Base-by-base conservation (phyloP, 2,888 invertebrate species). In the Molanna angustata region DNA sequence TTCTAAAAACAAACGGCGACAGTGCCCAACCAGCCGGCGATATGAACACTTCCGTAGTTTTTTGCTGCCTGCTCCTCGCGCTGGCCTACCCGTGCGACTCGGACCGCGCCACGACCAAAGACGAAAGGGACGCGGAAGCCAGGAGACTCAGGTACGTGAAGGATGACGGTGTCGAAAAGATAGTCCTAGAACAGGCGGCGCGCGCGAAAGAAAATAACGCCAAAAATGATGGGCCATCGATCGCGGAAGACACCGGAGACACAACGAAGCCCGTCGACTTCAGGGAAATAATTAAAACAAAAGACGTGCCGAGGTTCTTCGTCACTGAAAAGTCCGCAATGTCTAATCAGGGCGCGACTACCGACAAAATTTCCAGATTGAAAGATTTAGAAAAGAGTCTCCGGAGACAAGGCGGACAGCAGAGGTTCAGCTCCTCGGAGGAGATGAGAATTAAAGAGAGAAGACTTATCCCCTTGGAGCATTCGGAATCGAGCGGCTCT, bases 381-480 rank as follows among this genome's bases (percentile, higher is more conserved):
- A 37, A 37, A 22, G 47, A 47, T 2, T n/a, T 47, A 17, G 47
- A 32, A 7, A n/a, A n/a, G n/a, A n/a, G n/a, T n/a, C n/a, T n/a
- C n/a, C 14, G 19, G 2, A 37, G 16, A 20, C 21, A 33, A 7
- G 17, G 35, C 4, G 35, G 31, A 18, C 33, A 50, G 17, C 40
- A 33, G 9, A 35, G 14, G 13, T 21, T 22, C 4, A 16, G 16
- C 1, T 22, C 20, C 14, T 47, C 47, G 11, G 33, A 47, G 14
- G 47, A 47, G 7, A 3, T 37, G 35, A 47, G 47, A 22, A 37
- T 42, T 3, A 49, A 49, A 16, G 52, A 56, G 35, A 50, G 43
- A n/a, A 37, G 46, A 44, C 14, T 53, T 16, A 41, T 53, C n/a
- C 50, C 53, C 2, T 3, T 50, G 19, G 53, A 53, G 14, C 37